phyloP scores from a whole-genome alignment of 2,888 invertebrate genomes.

The Mylabris sibirica region DNA sequence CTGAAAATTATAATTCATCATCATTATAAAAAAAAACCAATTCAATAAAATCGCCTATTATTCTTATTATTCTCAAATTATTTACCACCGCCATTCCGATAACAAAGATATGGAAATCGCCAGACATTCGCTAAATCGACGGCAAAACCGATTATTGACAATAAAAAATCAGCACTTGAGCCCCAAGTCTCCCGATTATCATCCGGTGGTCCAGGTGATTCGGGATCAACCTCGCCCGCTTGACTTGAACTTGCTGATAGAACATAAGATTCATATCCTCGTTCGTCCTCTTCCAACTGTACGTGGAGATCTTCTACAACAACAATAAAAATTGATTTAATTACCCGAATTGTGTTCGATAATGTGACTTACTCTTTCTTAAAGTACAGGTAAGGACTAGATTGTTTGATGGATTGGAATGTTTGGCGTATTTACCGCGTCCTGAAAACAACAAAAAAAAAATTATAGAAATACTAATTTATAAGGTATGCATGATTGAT shows the following conservation, averaged over 20 bases:
- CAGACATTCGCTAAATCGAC: constrained; percentile 89
- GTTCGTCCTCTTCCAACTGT: constrained; percentile 60
- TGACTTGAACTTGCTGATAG: constrained; percentile 59
- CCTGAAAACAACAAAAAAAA: constrained; percentile 59
- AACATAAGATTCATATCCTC: constrained; percentile 58
- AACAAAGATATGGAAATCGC: constrained; percentile 82
- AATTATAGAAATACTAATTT: not conserved
- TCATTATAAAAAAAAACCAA: constrained; percentile 10
- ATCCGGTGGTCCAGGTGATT: constrained; percentile 54
- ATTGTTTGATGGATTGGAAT: constrained; percentile 64
- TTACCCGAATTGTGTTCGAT: not conserved
- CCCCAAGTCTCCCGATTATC: constrained; percentile 81
- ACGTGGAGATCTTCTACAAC: constrained; percentile 60
- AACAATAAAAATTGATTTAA: too few species aligned
- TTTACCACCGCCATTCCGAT: constrained; percentile 82
- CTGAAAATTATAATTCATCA: constrained; percentile 57
- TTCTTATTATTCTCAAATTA: constrained; percentile 1
- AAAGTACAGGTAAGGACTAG: constrained; percentile 63
- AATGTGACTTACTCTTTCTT: constrained; percentile 67
- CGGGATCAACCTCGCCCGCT: constrained; percentile 57
- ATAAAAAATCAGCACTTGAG: constrained; percentile 80
- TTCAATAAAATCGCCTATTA: constrained; percentile 15
- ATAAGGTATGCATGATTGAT: not conserved
- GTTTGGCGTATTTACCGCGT: constrained; percentile 65
- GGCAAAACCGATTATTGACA: constrained; percentile 86